Base-by-base conservation (phyloP, 2,888 invertebrate species). In the Cyaniris semiargus region DNA sequence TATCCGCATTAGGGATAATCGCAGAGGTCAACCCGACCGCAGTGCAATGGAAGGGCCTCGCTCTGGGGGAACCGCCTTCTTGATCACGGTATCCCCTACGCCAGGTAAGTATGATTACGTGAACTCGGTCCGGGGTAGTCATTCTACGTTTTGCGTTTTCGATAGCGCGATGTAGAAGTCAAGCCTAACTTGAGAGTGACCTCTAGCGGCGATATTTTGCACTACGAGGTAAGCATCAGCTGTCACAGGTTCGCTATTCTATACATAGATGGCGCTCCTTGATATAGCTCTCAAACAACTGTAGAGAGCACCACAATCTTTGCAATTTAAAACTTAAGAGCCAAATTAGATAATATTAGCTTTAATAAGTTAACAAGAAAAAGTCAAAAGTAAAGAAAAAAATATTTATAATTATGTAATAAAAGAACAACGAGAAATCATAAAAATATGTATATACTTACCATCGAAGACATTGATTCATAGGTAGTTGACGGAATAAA, bases 1-100 rank as follows among this genome's bases (percentile, higher is more conserved):
- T 71, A 71, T 71, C 71, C 71, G 38, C 72, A 72, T 72, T 72
- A 72, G 72, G 72, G 72, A 72, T 72, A 72, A 72, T 72, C 72
- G 72, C 72, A 72, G 72, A 72, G 72, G 71, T 71, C 71, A 71
- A 71, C 71, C 71, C 34, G n/a, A 72, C 72, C 72, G 72, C 72
- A 72, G 72, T 72, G 72, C 72, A 72, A 72, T 72, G 72, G 72
- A 72, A 44, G 72, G 71, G 71, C 71, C 71, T 71, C 71, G 44
- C 71, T 71, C 71, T 71, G 71, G 71, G 44, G 71, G 71, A 71
- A 71, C 71, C 71, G 71, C 71, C 71, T 71, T 71, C 6, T n/a
- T 71, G 71, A 71, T 71, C 71, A 71, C 71, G 71, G 71, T 71
- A 13, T 71, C 71, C 71, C 71, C 71, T 71, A 71, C 71, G 71